Conservation (phyloP, 2,113 vertebrate species). For the Pao palembangensis region DNA sequence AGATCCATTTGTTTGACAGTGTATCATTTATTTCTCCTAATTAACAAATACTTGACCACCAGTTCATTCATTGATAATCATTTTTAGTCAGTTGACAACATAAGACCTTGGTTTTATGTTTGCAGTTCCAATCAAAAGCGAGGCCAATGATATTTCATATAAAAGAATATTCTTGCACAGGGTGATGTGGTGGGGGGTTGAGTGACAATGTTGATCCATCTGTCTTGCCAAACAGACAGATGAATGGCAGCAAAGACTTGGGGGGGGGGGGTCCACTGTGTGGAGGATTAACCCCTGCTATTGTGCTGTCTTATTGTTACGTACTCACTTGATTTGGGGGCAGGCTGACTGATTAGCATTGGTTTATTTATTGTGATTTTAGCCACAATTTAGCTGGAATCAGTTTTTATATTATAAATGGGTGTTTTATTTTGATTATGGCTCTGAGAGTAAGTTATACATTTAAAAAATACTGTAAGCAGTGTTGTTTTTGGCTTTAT, state of each 20-base stretch:
- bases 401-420: not conserved
- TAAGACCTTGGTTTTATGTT: too few species aligned
- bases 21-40: too few species aligned
- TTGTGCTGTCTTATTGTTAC: conserved; percentile 49
- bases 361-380: conserved; percentile 20
- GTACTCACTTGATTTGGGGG: conserved; percentile 27
- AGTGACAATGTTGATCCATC: conserved; percentile 53
- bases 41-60: too few species aligned
- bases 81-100: too few species aligned
- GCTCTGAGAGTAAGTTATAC: not conserved
- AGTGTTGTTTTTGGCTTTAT: not conserved
- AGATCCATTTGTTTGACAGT: too few species aligned
- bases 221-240: conserved; percentile 55
- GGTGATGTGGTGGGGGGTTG: conserved; percentile 30
- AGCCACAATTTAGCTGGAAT: not conserved
- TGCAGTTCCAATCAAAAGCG: too few species aligned
- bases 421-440: not conserved
- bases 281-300: conserved; percentile 62
- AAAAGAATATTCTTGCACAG: conserved; percentile 22
- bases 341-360: conserved; percentile 17
- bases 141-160: conserved; percentile 6
- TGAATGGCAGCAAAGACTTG: conserved; percentile 26
- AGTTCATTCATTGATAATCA: too few species aligned
- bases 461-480: not conserved
- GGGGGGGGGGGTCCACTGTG: conserved; percentile 24